Evolutionary conservation across 1,140 invertebrate species (phyloP), one percentile per base, ranked within the genome.

Genomic region (Brachionus rotundiformis): DNA sequence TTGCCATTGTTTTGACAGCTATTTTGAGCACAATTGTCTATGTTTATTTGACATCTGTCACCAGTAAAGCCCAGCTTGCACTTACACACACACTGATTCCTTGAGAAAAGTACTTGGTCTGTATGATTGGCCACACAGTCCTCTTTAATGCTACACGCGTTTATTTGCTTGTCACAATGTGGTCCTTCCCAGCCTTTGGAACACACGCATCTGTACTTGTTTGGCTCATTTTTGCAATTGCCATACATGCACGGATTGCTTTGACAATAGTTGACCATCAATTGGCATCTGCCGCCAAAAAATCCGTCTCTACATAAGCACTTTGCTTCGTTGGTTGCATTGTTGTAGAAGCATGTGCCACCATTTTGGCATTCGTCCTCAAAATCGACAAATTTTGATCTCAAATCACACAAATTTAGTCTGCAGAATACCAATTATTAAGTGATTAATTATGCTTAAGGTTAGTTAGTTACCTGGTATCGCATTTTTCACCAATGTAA

Each of bases 81-180:
- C 6, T 31, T 11, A 54, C 84, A 84, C 11, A 82, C 65, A 68
- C 54, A 81, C 16, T 81, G 19, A 36, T 63, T 54, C 41, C 54
- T 54, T 5, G 76, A 79, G 36, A 65, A 65, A 5, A 79, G 29
- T 10, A 59, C 23, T 41, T 31, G 31, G 5, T 79, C 33, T 23
- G 76, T 79, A 25, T 79, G 54, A 16, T 59, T 63, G 23, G 76
- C 76, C 6, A 79, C 76, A 36, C 76, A 79, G 13, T 79, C 76
- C 2, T 79, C 59, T 1, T 59, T 16, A n/a, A 79, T 19, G 19
- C 19, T 79, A 84, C 92, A 86, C 65, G 87, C 85, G 27, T 87
- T 76, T 16, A 85, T 84, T 79, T 75, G 81, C 83, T 84, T 5
- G 71, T 83, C 33, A 82, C 84, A 8, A 49, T 41, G 31, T 1